phyloP scores from a whole-genome alignment of 92 coral and sea anemone species.

The Anthopleura xanthogrammica region DNA sequence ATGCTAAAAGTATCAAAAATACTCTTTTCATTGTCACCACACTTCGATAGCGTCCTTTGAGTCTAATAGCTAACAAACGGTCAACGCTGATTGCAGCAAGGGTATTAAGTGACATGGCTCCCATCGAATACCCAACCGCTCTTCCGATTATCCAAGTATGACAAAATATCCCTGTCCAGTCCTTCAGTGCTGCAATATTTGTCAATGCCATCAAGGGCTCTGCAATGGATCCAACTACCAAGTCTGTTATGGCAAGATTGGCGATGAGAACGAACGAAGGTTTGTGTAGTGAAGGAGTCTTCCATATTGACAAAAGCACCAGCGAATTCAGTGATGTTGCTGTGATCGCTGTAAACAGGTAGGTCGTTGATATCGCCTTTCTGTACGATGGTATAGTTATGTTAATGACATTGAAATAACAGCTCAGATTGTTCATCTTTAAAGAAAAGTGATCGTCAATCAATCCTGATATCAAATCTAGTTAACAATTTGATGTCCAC shows the following conservation, averaged over 20 bases:
- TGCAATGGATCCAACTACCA: not conserved
- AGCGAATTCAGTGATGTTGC: not conserved
- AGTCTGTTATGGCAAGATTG: not conserved
- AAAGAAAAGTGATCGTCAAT: no score
- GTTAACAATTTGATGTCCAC: no score
- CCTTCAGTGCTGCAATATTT: not conserved
- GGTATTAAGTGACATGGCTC: not conserved
- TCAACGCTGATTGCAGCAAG: not conserved
- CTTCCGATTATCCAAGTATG: not conserved
- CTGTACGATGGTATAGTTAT: not conserved
- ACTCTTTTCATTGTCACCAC: conserved; percentile 10
- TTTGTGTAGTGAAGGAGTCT: not conserved
- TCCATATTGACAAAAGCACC: not conserved
- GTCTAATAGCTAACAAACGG: conserved; percentile 8
- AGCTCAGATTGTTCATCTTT: no score
- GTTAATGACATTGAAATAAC: no score
- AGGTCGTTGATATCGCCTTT: not conserved
- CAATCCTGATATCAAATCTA: no score
- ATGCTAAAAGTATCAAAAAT: not conserved
- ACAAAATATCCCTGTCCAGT: not conserved
- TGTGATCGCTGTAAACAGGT: not conserved
- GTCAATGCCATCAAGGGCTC: not conserved
- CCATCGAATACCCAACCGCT: not conserved
- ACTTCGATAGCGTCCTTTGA: conserved; percentile 4
- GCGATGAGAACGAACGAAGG: not conserved